Evolutionary conservation across 2,797 vertebrate species (phyloP).

Genomic region (Eutrigla gurnardus): DNA sequence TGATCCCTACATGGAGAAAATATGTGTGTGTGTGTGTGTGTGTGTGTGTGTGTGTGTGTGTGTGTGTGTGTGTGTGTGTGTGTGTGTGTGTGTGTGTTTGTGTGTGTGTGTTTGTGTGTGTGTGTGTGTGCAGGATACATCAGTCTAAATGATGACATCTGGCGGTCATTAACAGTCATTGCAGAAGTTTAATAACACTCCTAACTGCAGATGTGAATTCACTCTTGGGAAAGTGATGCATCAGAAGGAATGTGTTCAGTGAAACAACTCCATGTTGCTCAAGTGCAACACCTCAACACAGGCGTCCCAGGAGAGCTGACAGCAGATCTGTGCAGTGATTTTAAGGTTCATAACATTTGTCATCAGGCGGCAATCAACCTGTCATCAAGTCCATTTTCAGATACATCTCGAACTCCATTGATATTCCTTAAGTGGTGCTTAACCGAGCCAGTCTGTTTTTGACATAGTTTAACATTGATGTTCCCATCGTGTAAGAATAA

Average conservation of each 20-base stretch:
- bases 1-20: background rate
- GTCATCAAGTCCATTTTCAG: background rate
- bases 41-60: too few relatives aligned
- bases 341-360: background rate
- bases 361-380: background rate
- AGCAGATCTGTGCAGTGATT: background rate
- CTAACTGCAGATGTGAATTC: background rate
- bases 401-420: background rate
- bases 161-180: conserved; percentile 47
- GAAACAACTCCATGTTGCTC: background rate
- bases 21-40: too few relatives aligned
- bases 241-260: background rate
- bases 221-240: background rate
- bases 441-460: background rate
- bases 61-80: too few relatives aligned
- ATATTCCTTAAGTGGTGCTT: background rate
- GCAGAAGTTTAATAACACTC: conserved; percentile 21
- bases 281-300: background rate
- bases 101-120: background rate
- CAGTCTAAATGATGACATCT: conserved; percentile 63
- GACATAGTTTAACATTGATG: background rate
- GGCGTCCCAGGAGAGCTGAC: background rate
- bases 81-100: too few relatives aligned
- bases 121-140: background rate
- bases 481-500: background rate